phyloP scores from a whole-genome alignment of 1,140 invertebrate species.

The Ericerus pela region DNA sequence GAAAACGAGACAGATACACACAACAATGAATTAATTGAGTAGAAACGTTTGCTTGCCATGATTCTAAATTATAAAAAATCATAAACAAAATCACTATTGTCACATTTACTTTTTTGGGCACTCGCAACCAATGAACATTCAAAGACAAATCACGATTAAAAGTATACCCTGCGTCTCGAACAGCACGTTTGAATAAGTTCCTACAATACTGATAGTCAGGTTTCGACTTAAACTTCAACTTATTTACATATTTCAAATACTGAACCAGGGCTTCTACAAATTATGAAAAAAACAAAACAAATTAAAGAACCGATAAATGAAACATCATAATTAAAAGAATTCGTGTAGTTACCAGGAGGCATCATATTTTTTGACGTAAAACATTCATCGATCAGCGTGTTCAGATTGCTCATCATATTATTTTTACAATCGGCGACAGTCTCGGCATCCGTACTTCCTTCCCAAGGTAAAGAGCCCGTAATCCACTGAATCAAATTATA shows the following conservation, averaged over 20 bases:
- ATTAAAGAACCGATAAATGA: neutral
- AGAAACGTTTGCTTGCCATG: no score
- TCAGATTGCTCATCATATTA: slow-evolving; percentile 6
- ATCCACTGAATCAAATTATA: slow-evolving; percentile 93
- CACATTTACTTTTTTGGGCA: neutral
- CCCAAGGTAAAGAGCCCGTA: slow-evolving; percentile 77
- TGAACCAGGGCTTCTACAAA: neutral
- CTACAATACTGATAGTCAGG: neutral
- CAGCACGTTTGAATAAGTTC: neutral
- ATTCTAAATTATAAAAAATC: no score
- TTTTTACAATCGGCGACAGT: slow-evolving; percentile 1
- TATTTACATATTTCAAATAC: neutral
- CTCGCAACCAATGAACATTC: neutral
- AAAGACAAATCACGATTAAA: neutral
- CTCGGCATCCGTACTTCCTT: slow-evolving; percentile 35
- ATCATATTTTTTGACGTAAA: neutral
- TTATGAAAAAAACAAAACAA: neutral
- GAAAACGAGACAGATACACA: neutral
- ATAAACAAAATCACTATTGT: no score
- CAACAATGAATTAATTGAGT: no score
- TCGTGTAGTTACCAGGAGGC: neutral
- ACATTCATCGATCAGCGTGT: neutral
- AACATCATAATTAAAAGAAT: no score
- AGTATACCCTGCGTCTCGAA: neutral
- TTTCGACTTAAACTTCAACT: neutral